These are phyloP conservation scores for Trichomycterus rosablanca DNA, from an alignment of 2,113 vertebrate species.

Conservation along the genomic window DNA sequence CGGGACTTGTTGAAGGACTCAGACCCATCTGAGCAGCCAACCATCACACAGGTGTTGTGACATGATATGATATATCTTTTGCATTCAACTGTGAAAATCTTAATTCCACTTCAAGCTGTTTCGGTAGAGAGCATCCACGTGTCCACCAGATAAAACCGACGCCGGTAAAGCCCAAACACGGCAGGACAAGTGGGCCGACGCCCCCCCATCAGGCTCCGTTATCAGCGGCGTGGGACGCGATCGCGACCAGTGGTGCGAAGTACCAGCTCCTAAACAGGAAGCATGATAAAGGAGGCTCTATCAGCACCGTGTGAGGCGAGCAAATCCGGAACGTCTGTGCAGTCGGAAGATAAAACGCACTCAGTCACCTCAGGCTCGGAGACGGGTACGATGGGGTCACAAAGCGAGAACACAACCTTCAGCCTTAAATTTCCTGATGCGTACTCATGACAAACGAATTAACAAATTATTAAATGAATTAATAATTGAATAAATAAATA, in stretches of 20 bases:
- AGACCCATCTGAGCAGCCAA: too few relatives aligned
- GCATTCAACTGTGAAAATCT: too few relatives aligned
- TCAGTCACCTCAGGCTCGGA: not conserved
- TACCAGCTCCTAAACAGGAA: conserved; percentile 55
- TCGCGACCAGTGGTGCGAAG: conserved; percentile 15
- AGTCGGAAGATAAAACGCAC: conserved; percentile 8
- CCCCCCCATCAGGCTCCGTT: conserved; percentile 63
- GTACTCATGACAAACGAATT: too few relatives aligned
- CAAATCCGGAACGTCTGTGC: conserved; percentile 48
- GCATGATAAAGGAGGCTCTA: conserved; percentile 38
- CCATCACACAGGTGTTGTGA: too few relatives aligned
- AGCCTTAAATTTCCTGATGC: too few relatives aligned
- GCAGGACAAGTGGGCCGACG: conserved; percentile 40
- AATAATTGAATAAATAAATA: too few relatives aligned
- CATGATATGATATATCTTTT: too few relatives aligned
- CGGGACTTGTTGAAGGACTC: too few relatives aligned
- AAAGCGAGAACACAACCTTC: not conserved
- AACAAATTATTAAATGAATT: too few relatives aligned
- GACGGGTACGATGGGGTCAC: too few relatives aligned
- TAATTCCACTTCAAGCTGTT: conserved; percentile 36
- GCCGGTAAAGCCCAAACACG: conserved; percentile 54
- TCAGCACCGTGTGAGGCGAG: conserved; percentile 44
- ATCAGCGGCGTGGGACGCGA: conserved; percentile 52
- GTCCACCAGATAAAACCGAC: conserved; percentile 54
- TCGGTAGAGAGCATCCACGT: conserved; percentile 40